phyloP scores from a whole-genome alignment of 2,888 invertebrate species.

The Nephrotoma flavescens region DNA sequence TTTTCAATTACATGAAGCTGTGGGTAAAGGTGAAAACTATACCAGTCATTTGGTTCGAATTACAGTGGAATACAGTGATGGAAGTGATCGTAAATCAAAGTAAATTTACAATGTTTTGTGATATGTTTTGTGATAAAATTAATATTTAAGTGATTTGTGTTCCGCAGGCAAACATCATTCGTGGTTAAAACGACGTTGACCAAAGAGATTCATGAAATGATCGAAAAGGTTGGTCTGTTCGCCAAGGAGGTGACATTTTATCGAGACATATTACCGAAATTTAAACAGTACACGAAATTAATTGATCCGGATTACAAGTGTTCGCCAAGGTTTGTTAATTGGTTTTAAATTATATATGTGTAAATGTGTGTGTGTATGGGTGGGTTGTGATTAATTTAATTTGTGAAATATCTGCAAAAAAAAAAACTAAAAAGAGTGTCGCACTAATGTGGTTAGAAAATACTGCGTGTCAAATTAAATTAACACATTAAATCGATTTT shows the following conservation, averaged over 20 bases:
- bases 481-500: too few relatives aligned
- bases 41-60: conserved; percentile 21
- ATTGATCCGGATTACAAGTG: neutral
- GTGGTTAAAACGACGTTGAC: neutral
- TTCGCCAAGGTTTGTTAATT: neutral
- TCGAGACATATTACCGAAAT: neutral
- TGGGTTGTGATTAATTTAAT: neutral
- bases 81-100: conserved; percentile 2
- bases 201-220: neutral
- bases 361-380: neutral
- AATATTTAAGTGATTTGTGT: neutral
- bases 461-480: too few relatives aligned
- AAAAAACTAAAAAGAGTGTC: too few relatives aligned
- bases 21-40: conserved; percentile 23
- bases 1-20: conserved; percentile 17
- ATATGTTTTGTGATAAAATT: neutral
- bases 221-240: neutral
- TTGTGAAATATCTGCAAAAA: too few relatives aligned
- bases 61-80: conserved; percentile 13
- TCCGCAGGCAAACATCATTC: neutral
- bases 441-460: too few relatives aligned
- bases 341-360: neutral
- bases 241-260: neutral
- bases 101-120: neutral
- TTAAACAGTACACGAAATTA: neutral